Conservation (phyloP, 2,113 vertebrate genomes). For the Chunga burmeisteri region DNA sequence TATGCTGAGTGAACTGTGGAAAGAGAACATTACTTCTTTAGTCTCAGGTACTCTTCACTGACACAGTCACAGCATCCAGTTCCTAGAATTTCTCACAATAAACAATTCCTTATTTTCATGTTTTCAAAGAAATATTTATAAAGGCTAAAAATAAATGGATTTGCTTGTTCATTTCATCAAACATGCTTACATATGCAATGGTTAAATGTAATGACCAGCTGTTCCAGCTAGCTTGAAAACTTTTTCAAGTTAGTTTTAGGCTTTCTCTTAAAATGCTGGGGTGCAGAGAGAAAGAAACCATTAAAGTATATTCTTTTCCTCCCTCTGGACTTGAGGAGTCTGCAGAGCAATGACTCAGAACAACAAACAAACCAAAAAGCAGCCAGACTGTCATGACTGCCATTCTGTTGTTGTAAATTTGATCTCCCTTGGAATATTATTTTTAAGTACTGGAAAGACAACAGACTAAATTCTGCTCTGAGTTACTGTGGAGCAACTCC, state of each 20-base stretch:
- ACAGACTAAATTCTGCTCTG: conserved; percentile 7
- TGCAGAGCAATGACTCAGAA: conserved; percentile 63
- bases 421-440: conserved; percentile 40
- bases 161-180: neutral
- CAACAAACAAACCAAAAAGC: conserved; percentile 43
- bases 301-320: neutral
- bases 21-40: neutral
- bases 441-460: conserved; percentile 39
- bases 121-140: neutral
- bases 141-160: neutral
- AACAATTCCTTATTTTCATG: neutral
- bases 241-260: neutral
- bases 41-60: neutral
- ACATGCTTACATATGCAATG: neutral
- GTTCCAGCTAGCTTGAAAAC: neutral
- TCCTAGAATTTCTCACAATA: neutral
- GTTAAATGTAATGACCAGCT: neutral
- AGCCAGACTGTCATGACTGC: conserved; percentile 59
- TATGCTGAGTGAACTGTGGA: neutral
- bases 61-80: neutral
- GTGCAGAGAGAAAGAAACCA: neutral
- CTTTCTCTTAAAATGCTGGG: neutral
- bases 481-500: neutral
- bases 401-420: conserved; percentile 46
- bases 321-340: conserved; percentile 24